Conservation (phyloP, 1,140 invertebrate genomes). For the Sycophila sp. region DNA sequence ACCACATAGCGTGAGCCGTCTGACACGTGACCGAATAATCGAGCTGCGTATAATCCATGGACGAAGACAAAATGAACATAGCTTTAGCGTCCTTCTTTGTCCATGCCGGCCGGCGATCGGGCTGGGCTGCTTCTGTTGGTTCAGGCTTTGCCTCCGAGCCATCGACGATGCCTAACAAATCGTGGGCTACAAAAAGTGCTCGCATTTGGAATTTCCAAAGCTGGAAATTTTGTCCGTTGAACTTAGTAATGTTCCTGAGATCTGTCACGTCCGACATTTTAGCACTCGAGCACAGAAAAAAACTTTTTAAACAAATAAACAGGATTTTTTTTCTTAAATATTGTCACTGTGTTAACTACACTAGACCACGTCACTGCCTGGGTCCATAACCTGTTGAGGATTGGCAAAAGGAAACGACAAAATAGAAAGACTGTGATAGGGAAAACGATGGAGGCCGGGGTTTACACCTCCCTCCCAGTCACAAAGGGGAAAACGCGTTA, state of each 20-base stretch:
- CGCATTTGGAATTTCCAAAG: conserved; percentile 26
- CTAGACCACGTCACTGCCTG: neutral
- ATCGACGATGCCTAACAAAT: neutral
- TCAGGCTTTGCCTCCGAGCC: neutral
- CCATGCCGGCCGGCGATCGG: neutral
- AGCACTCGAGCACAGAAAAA: neutral
- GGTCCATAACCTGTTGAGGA: conserved; percentile 3
- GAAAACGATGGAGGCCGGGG: no score
- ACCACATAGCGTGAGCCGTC: neutral
- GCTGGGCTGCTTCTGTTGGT: neutral
- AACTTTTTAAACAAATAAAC: neutral
- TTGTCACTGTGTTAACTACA: no score
- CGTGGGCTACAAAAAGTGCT: neutral
- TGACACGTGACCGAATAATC: conserved; percentile 20
- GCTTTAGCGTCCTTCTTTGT: conserved; percentile 7
- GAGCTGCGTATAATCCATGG: conserved; percentile 13
- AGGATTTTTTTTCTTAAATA: neutral
- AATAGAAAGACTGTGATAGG: no score
- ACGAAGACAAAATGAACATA: conserved; percentile 16
- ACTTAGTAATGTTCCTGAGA: conserved; percentile 17
- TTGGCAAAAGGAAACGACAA: no score
- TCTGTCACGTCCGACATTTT: conserved; percentile 17
- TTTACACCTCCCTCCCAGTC: no score
- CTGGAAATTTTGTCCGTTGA: conserved; percentile 26
- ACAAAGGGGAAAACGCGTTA: no score